These are phyloP conservation scores for Anneissia japonica DNA, from an alignment of 35 echinoderm and acorn worm genomes.

Conservation along the genomic window DNA sequence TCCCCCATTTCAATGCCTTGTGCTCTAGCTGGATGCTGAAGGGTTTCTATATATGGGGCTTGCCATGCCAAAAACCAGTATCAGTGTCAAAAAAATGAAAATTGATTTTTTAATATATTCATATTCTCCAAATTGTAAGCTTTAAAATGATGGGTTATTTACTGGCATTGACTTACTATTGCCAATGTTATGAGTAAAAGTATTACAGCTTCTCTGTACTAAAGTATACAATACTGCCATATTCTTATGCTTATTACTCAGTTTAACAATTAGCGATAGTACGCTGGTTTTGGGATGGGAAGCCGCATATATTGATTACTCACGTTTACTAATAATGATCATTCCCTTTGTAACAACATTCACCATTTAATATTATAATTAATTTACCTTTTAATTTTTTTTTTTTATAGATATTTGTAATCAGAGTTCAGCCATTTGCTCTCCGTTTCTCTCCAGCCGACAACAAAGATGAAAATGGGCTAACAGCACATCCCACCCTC, in stretches of 20 bases:
- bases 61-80: too few relatives aligned
- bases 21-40: neutral
- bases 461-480: neutral
- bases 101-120: too few relatives aligned
- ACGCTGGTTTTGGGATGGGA: neutral
- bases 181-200: too few relatives aligned
- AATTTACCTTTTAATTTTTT: neutral
- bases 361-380: neutral
- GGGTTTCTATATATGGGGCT: too few relatives aligned
- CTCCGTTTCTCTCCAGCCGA: constrained; percentile 49
- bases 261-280: neutral
- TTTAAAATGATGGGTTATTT: too few relatives aligned
- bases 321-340: neutral
- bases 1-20: neutral
- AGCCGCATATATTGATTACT: neutral
- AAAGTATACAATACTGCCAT: too few relatives aligned
- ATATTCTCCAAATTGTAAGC: too few relatives aligned
- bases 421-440: constrained; percentile 61
- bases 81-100: too few relatives aligned
- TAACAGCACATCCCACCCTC: constrained; percentile 34
- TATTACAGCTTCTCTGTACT: too few relatives aligned
- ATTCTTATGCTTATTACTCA: too few relatives aligned
- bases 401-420: constrained; percentile 52
- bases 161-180: too few relatives aligned
- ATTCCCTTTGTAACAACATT: neutral